Evolutionary conservation across 2,797 vertebrate genomes (phyloP), one percentile per base, ranked within the genome.

Genomic region (Hemitrygon akajei): DNA sequence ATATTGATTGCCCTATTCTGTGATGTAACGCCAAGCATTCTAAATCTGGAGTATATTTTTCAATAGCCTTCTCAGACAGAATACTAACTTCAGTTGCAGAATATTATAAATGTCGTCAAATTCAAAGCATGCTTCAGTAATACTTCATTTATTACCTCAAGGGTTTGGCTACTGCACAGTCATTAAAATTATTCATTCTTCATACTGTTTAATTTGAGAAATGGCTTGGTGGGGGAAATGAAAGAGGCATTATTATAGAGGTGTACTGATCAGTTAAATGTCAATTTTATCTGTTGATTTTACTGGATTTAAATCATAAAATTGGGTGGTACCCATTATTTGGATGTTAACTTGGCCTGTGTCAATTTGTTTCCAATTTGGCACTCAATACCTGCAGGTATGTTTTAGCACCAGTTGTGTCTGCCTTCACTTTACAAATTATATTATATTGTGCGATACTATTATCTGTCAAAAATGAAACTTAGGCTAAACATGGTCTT

Each of bases 11-110:
- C 27, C n/a, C 86, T n/a, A 66, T 30, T 37, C 30, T 89, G 60
- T 89, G 86, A 89, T 89, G 86, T 69, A 69, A 66, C 69, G 86
- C 86, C 60, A 89, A 63, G 86, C n/a, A 66, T 89, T 37, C 9
- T n/a, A 34, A 89, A 89, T 60, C 60, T 89, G 86, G 86, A 89
- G 60, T 66, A 37, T 34, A 34, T 89, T 89, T 89, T 34, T 66
- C 16, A 89, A 60, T 18, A n/a, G 22, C 86, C 86, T 37, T n/a
- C 63, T 34, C n/a, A 89, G 63, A 89, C 86, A 37, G 86, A 89
- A 87, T 37, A 60, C 60, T 89, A 60, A 89, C 30, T 89, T n/a
- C 7, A 18, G 20, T 87, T 87, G n/a, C 12, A 63, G 58, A 34
- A 69, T 34, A 89, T 58, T 87, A 58, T 14, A 63, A 87, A 87